Evolutionary conservation across 2,888 invertebrate species (phyloP).

Genomic region (Orgyia antiqua): DNA sequence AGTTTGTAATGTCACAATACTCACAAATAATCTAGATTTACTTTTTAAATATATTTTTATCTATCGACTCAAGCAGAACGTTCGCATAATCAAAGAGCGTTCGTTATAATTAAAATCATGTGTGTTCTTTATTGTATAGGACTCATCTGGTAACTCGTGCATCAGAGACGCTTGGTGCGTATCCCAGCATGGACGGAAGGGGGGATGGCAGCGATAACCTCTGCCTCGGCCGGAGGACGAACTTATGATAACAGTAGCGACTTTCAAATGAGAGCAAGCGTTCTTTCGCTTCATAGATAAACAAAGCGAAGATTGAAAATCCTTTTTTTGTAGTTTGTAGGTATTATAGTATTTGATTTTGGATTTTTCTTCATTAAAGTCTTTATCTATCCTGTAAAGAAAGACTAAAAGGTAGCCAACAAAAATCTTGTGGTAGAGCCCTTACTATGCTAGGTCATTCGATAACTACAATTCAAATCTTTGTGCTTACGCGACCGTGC

Average conservation of each 20-base stretch:
- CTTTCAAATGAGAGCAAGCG: constrained; percentile 64
- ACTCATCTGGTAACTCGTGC: constrained; percentile 61
- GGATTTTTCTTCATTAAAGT: no score
- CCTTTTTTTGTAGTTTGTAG: no score
- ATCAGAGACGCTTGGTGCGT: constrained; percentile 42
- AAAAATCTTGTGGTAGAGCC: no score
- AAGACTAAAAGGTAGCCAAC: no score
- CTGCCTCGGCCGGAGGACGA: constrained; percentile 58
- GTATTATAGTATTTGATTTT: no score
- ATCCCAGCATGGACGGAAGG: constrained; percentile 41
- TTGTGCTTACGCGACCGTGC: no score
- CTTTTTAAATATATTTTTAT: constrained; percentile 4
- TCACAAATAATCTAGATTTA: neutral
- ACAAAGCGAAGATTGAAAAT: constrained; percentile 9
- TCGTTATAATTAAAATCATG: constrained; percentile 25
- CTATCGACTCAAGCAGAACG: constrained; percentile 6
- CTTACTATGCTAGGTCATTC: no score
- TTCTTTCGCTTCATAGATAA: constrained; percentile 49
- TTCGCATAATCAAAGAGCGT: constrained; percentile 16
- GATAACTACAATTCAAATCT: no score
- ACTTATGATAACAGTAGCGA: constrained; percentile 48
- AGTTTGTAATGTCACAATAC: constrained; percentile 9
- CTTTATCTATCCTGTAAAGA: no score
- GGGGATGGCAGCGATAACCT: constrained; percentile 59
- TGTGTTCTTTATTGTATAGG: constrained; percentile 46